Evolutionary conservation across 23 tunicate species (phyloP), one percentile per base, ranked within the genome.

Genomic region (Trididemnum clinides): DNA sequence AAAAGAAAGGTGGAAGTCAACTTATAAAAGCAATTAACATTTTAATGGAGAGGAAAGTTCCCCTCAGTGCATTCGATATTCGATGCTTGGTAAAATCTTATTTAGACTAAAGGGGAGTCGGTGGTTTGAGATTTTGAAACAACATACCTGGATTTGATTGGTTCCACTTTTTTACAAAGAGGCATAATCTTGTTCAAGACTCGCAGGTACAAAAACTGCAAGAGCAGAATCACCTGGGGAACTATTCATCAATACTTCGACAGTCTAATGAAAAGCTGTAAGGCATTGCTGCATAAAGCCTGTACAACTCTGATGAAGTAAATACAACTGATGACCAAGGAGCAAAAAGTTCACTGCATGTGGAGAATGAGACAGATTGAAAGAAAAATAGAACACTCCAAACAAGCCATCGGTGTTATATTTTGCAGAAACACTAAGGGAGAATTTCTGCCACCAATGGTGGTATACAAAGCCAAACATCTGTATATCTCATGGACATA

Each of bases 391-490:
- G 81, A 74, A 23, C 58, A 39, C 23, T 74, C 81, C 33, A 74
- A 74, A 37, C 58, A 39, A 74, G 3, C 81, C 39, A 71, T 71
- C 19, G 10, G 39, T 33, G 39, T 71, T 27, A 71, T 71, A 39
- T 29, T 22, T 7, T 63, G 71, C 22, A 21, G 71, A 15, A 21
- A 7, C 20, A 21, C 71, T 22, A 7, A 15, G 6, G 81, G 81
- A 15, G 31, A 74, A 3, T 38, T 35, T 39, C 30, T 74, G 21
- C 81, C 81, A 5, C 81, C 81, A 4, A 74, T 74, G 81, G 81
- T 74, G 6, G 81, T 74, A 19, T 74, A 74, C 58, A 37, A 74
- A 10, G 27, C n/a, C 30, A 74, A 74, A 37, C 5, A 74, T 22
- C 4, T 44, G 28, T 78, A 51, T 35, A 5, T 19, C 1, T 10